Evolutionary conservation across 2,797 vertebrate genomes (phyloP).

Genomic region (Chelon auratus): DNA sequence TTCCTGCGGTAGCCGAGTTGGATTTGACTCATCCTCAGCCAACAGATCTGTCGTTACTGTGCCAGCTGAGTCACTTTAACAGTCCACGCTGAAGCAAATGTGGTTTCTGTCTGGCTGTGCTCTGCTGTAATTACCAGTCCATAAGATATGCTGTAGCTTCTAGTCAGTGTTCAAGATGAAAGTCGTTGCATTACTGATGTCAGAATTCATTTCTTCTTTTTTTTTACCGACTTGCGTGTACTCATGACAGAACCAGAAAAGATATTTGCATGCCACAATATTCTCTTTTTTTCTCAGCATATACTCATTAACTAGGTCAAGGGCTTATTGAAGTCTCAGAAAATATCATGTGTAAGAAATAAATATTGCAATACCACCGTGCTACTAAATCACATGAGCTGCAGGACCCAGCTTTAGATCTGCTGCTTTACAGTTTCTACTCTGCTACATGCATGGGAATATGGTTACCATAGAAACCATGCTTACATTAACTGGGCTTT

Average conservation of each 20-base stretch:
- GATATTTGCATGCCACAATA: no score
- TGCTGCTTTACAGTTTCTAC: conserved; percentile 36
- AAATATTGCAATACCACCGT: neutral
- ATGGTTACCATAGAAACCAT: conserved; percentile 80
- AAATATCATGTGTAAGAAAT: neutral
- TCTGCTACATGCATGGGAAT: conserved; percentile 40
- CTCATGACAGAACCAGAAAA: no score
- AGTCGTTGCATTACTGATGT: neutral
- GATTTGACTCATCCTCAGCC: conserved; percentile 3
- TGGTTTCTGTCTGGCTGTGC: neutral
- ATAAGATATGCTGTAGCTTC: neutral
- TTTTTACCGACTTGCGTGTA: no score
- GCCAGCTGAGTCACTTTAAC: neutral
- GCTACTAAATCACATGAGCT: conserved; percentile 28
- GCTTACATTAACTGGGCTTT: conserved; percentile 67
- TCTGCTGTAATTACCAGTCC: neutral
- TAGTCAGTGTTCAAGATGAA: neutral
- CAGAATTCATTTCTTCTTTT: no score
- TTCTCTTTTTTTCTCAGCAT: no score
- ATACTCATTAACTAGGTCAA: neutral
- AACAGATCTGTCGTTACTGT: conserved; percentile 8
- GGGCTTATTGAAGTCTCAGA: conserved; percentile 10
- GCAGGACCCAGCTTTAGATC: conserved; percentile 46
- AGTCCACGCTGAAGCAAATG: neutral
- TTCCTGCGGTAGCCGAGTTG: conserved; percentile 24